A percentile compares a stretch with the other conserved stretches of the same genome.
phyloP scores from a whole-genome alignment of 2,797 vertebrate genomes.

The Ctenochaetus hawaiiensis region DNA sequence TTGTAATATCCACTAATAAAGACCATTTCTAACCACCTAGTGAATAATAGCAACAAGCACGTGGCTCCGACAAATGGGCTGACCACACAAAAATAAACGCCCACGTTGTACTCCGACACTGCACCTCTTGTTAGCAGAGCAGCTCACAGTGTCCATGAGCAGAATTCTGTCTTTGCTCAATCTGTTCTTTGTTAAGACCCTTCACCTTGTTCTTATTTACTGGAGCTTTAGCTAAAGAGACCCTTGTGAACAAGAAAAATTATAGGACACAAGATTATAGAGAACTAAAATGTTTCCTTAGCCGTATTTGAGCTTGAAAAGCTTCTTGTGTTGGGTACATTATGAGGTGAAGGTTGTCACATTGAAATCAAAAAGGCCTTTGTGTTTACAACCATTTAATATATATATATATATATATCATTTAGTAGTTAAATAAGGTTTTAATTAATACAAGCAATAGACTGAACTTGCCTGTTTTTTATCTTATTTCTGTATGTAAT shows the following conservation, averaged over 20 bases:
- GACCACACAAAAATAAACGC: constrained; percentile 59
- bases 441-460: not conserved
- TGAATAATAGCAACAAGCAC: constrained; percentile 55
- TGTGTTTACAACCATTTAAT: not conserved
- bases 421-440: not conserved
- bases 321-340: constrained; percentile 9
- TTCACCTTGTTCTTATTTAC: constrained; percentile 39
- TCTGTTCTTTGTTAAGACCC: constrained; percentile 34
- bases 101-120: constrained; percentile 49
- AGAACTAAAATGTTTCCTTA: constrained; percentile 1
- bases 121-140: constrained; percentile 50
- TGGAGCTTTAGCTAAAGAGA: constrained; percentile 3
- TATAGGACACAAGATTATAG: constrained; percentile 2
- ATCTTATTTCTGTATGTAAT: constrained; percentile 3
- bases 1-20: constrained; percentile 44
- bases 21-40: constrained; percentile 28
- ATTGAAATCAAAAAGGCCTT: not conserved
- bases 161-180: constrained; percentile 26
- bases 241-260: constrained; percentile 16
- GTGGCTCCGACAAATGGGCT: constrained; percentile 46
- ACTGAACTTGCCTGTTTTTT: constrained; percentile 1
- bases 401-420: not conserved
- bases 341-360: constrained; percentile 21
- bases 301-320: constrained; percentile 12
- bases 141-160: constrained; percentile 31